Evolutionary conservation across 1,140 invertebrate species (phyloP).

Genomic region (Hycleus cichorii): DNA sequence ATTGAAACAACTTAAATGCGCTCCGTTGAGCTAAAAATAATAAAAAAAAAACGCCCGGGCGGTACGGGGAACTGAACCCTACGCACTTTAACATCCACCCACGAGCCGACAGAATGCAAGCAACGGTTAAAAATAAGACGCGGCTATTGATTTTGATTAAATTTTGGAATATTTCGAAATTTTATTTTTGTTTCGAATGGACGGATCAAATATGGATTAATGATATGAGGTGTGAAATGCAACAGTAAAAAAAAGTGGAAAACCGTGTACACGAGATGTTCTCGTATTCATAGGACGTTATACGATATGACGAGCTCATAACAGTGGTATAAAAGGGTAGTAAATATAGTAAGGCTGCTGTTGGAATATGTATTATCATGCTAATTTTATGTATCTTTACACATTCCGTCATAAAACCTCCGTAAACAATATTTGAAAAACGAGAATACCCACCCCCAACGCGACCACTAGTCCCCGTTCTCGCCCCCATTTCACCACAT

Average conservation of each 20-base stretch:
- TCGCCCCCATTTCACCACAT: no score
- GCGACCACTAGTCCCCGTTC: no score
- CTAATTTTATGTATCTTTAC: conserved; percentile 21
- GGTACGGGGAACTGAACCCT: no score
- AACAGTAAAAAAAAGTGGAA: conserved; percentile 25
- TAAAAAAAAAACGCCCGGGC: conserved; percentile 7
- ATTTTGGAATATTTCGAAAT: no score
- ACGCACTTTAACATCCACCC: no score
- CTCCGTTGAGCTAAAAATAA: conserved; percentile 23
- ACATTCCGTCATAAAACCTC: conserved; percentile 7
- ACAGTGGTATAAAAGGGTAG: conserved; percentile 28
- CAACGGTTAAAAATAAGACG: no score
- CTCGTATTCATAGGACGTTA: conserved; percentile 26
- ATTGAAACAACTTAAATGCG: conserved; percentile 24
- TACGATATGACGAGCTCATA: conserved; percentile 28
- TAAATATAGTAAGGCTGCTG: conserved; percentile 27
- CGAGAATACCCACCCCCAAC: no score
- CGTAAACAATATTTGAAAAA: conserved; percentile 11
- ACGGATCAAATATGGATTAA: conserved; percentile 13
- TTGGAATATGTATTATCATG: conserved; percentile 23
- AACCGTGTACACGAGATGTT: conserved; percentile 25
- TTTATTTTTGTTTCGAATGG: no score
- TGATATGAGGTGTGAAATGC: conserved; percentile 16
- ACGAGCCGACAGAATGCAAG: no score
- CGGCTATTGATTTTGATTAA: no score